Conservation (phyloP, 1,140 invertebrate genomes). For the Drosophila kohkoa region DNA sequence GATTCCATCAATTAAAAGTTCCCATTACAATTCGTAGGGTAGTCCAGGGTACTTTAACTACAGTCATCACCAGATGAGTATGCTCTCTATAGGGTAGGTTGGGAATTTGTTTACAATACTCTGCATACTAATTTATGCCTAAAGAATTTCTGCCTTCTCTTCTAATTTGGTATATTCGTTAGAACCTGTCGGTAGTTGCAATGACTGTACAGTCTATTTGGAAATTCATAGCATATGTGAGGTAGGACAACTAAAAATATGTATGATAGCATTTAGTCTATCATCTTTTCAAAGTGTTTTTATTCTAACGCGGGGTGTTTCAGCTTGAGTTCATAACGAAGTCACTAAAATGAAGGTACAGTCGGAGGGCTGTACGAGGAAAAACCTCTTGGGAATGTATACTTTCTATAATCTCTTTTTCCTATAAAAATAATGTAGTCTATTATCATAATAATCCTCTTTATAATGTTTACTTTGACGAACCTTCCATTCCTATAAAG, state of each 20-base stretch:
- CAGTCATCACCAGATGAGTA: neutral
- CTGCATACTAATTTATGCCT: neutral
- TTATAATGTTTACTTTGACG: too few relatives aligned
- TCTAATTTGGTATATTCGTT: neutral
- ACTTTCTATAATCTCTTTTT: too few relatives aligned
- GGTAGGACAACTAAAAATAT: neutral
- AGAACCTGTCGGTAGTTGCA: too few relatives aligned
- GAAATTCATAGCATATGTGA: neutral
- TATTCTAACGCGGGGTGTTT: neutral
- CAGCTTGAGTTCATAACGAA: neutral
- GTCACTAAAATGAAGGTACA: too few relatives aligned
- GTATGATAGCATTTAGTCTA: neutral
- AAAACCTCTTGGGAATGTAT: too few relatives aligned
- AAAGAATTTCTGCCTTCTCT: neutral
- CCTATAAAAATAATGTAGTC: too few relatives aligned
- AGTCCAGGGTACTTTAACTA: neutral
- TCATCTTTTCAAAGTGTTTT: neutral
- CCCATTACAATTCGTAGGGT: neutral
- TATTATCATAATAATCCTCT: too few relatives aligned
- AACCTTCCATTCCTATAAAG: too few relatives aligned
- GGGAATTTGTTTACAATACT: neutral
- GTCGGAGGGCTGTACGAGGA: too few relatives aligned
- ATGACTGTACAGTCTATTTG: too few relatives aligned
- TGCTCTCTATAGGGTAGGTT: neutral
- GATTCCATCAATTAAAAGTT: constrained; percentile 13